These are phyloP conservation scores for Coelopa frigida DNA, from an alignment of 1,140 invertebrate genomes.

Conservation along the genomic window DNA sequence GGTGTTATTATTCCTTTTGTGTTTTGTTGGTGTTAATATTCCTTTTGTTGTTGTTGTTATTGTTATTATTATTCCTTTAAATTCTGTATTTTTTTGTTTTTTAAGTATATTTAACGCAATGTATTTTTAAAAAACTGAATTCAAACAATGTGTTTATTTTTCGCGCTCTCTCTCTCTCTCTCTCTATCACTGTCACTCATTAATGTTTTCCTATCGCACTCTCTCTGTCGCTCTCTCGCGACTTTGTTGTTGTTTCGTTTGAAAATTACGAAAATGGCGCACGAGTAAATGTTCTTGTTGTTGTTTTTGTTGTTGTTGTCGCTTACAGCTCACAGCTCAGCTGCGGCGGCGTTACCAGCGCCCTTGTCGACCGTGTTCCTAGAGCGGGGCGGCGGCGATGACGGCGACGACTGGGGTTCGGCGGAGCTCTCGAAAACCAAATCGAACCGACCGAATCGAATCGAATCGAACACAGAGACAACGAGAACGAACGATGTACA, in stretches of 20 bases:
- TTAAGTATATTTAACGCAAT: neutral
- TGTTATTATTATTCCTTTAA: conserved; percentile 1
- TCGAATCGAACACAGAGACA: too few species aligned
- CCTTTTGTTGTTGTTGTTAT: conserved; percentile 1
- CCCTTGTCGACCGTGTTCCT: conserved; percentile 5
- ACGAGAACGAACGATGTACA: too few species aligned
- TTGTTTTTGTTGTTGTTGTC: conserved; percentile 1
- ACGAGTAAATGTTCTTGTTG: neutral
- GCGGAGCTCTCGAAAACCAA: too few species aligned
- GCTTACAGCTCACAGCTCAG: neutral
- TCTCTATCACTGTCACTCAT: too few species aligned
- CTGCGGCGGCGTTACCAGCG: neutral
- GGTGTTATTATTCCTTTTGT: neutral
- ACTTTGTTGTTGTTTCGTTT: neutral
- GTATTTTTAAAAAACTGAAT: neutral
- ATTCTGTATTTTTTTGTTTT: neutral
- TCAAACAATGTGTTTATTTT: neutral
- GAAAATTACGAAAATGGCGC: neutral
- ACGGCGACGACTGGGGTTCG: too few species aligned
- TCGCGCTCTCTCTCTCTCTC: too few species aligned
- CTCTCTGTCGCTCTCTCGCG: neutral
- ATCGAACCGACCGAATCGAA: too few species aligned
- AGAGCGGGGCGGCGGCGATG: conserved; percentile 6
- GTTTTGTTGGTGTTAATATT: neutral
- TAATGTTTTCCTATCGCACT: neutral